Evolutionary conservation across 2,888 invertebrate species (phyloP).

Genomic region (Acanthacorydalis orientalis): DNA sequence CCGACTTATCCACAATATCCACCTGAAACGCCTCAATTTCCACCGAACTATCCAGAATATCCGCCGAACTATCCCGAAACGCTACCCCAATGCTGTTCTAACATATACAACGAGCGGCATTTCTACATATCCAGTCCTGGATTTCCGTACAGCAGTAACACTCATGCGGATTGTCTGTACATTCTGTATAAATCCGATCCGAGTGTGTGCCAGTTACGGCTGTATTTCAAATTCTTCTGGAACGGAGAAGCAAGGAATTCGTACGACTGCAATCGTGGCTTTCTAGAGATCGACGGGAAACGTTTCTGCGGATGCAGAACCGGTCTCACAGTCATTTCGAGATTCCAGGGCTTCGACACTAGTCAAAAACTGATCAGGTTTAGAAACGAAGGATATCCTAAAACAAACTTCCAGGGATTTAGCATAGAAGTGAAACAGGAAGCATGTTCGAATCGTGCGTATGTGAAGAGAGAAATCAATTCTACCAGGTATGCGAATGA

Average conservation of each 20-base stretch:
- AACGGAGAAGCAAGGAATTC: constrained; percentile 24
- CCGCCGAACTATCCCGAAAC: background rate
- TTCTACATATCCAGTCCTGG: constrained; percentile 37
- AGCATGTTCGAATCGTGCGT: constrained; percentile 25
- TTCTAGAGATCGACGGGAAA: constrained; percentile 36
- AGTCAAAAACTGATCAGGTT: constrained; percentile 28
- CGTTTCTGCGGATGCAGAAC: constrained; percentile 38
- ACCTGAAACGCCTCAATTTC: background rate
- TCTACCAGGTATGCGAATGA: constrained; percentile 4
- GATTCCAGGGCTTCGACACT: constrained; percentile 21
- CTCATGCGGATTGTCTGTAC: constrained; percentile 30
- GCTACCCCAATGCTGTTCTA: constrained; percentile 23
- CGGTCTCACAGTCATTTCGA: constrained; percentile 21
- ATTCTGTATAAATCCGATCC: constrained; percentile 28
- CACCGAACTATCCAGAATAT: background rate
- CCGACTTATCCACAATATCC: background rate
- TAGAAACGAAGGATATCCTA: constrained; percentile 25
- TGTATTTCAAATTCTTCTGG: constrained; percentile 36
- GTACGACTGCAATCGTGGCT: constrained; percentile 29
- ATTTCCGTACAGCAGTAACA: constrained; percentile 29
- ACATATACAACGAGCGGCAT: constrained; percentile 24
- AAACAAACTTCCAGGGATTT: constrained; percentile 29
- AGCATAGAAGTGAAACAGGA: constrained; percentile 37
- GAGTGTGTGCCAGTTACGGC: constrained; percentile 32
- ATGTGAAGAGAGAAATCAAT: constrained; percentile 11